Conservation (phyloP, 2,888 invertebrate genomes). For the Drosophila fungiperda region DNA sequence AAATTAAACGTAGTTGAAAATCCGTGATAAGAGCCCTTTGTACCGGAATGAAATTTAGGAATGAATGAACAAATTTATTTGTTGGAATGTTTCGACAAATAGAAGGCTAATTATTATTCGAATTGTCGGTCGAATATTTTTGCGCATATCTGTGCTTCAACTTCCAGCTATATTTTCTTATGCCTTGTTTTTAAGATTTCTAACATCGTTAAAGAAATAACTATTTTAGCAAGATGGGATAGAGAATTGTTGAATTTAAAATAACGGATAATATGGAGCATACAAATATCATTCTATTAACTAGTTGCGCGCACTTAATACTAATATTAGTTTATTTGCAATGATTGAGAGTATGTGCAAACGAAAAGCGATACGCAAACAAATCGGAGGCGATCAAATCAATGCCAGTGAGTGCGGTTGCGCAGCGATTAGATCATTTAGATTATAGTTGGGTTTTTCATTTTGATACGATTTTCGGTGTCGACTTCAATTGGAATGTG, state of each 20-base stretch:
- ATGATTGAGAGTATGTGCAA: slow-evolving; percentile 41
- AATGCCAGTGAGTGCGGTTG: slow-evolving; percentile 64
- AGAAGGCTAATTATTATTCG: slow-evolving; percentile 25
- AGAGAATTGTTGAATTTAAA: background rate
- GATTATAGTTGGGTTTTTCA: slow-evolving; percentile 38
- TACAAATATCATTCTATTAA: background rate
- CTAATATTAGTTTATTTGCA: slow-evolving; percentile 24
- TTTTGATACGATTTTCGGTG: slow-evolving; percentile 36
- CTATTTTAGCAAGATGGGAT: background rate
- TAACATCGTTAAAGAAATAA: background rate
- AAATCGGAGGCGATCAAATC: slow-evolving; percentile 47
- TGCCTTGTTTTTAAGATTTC: background rate
- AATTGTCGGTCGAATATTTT: slow-evolving; percentile 18
- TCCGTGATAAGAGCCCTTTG: slow-evolving; percentile 51
- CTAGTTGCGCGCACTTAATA: slow-evolving; percentile 26
- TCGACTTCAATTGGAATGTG: slow-evolving; percentile 24
- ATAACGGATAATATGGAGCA: background rate
- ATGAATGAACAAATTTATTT: slow-evolving; percentile 51
- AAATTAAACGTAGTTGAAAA: slow-evolving; percentile 38
- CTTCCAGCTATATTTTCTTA: background rate
- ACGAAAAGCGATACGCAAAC: slow-evolving; percentile 55
- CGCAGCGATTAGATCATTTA: slow-evolving; percentile 61
- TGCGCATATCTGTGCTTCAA: slow-evolving; percentile 11
- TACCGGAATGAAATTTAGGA: background rate
- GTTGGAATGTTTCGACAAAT: slow-evolving; percentile 52